phyloP scores from a whole-genome alignment of 2,113 vertebrate genomes.

The Lepus americanus region DNA sequence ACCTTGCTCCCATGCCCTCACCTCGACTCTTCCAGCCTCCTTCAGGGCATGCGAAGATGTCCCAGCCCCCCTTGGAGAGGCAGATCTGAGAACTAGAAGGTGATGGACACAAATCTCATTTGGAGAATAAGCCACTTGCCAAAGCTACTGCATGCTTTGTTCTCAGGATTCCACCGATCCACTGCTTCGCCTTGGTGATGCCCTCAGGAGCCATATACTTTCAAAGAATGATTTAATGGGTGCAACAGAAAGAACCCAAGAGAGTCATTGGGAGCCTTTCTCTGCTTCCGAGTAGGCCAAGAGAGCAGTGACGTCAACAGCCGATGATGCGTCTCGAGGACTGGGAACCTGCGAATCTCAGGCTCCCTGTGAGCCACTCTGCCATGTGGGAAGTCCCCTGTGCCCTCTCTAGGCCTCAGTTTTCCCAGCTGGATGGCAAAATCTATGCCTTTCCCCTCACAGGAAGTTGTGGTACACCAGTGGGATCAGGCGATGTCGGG shows the following conservation, averaged over 20 bases:
- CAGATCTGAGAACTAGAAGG: neutral
- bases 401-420: neutral
- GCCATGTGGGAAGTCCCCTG: neutral
- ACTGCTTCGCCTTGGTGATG: neutral
- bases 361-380: neutral
- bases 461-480: neutral
- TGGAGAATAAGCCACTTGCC: neutral
- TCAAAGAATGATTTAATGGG: neutral
- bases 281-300: neutral
- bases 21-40: neutral
- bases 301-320: neutral
- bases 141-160: neutral
- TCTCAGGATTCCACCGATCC: neutral
- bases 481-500: neutral
- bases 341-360: neutral
- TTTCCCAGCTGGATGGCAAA: neutral
- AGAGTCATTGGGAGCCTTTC: neutral
- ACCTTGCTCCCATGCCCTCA: rapidly evolving
- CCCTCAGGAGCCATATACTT: neutral
- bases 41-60: neutral
- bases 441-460: neutral
- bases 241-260: neutral
- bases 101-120: neutral
- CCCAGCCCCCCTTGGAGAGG: neutral
- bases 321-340: rapidly evolving